phyloP scores from a whole-genome alignment of 2,113 vertebrate genomes.

The Baryphthengus martii region DNA sequence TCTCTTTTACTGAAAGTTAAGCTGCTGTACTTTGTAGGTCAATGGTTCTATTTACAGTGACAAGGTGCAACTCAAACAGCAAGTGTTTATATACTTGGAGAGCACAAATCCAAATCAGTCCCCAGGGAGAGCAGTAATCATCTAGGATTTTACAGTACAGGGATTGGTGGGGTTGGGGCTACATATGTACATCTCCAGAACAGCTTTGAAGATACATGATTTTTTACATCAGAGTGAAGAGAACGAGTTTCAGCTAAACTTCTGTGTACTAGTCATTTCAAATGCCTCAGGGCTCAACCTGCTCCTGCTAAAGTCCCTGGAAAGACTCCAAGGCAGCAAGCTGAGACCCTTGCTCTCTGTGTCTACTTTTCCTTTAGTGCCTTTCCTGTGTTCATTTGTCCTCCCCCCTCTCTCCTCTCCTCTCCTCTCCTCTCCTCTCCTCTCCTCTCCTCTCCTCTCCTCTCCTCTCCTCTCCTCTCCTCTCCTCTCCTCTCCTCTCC shows the following conservation, averaged over 20 bases:
- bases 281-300: not conserved
- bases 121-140: not conserved
- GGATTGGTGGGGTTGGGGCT: not conserved
- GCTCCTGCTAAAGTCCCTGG: not conserved
- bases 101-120: not conserved
- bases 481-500: not conserved
- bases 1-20: not conserved
- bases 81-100: not conserved
- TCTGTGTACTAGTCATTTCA: not conserved
- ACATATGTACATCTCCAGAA: not conserved
- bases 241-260: not conserved
- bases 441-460: too few relatives aligned
- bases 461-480: not conserved
- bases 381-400: not conserved
- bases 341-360: not conserved
- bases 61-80: not conserved
- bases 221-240: constrained; percentile 10
- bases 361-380: not conserved
- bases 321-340: constrained; percentile 8
- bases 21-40: not conserved
- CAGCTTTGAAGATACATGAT: not conserved
- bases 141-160: not conserved
- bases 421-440: too few relatives aligned
- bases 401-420: too few relatives aligned
- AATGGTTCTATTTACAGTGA: not conserved